Percentiles rank a stretch among this genome's conserved stretches.
Evolutionary conservation across 2,888 invertebrate genomes (phyloP).

Genomic region (Diachrysia chrysitis): DNA sequence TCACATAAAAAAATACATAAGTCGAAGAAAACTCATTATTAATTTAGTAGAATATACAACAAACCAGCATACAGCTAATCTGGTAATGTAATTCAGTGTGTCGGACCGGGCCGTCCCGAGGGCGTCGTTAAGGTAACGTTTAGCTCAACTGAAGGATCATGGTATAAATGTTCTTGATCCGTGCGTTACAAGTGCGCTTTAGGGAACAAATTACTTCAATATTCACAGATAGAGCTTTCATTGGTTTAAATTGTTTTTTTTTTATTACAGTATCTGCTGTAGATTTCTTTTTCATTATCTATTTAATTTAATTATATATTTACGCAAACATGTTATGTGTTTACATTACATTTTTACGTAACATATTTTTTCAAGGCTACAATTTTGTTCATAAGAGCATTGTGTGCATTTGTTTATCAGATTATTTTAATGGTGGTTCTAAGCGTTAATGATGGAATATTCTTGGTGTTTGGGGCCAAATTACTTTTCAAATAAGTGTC

Average conservation of each 20-base stretch:
- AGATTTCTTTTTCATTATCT: too few relatives aligned
- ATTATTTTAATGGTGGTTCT: too few relatives aligned
- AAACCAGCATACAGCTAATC: slow-evolving; percentile 17
- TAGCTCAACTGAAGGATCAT: slow-evolving; percentile 65
- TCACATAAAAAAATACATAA: not conserved
- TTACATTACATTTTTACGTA: too few relatives aligned
- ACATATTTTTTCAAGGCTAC: too few relatives aligned
- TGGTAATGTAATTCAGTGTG: slow-evolving; percentile 51
- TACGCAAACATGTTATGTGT: too few relatives aligned
- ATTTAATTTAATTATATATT: too few relatives aligned
- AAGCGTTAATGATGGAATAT: too few relatives aligned
- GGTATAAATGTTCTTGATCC: slow-evolving; percentile 63
- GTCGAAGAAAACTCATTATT: not conserved
- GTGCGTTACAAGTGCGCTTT: slow-evolving; percentile 47
- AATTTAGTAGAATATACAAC: slow-evolving; percentile 15
- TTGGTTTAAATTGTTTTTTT: not conserved
- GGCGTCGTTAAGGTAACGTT: slow-evolving; percentile 66
- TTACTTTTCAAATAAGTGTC: not conserved
- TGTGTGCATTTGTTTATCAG: too few relatives aligned
- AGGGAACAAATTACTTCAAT: slow-evolving; percentile 55
- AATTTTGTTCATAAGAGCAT: too few relatives aligned
- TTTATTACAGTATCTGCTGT: not conserved
- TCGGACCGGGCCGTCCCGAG: slow-evolving; percentile 58
- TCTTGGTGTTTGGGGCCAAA: too few relatives aligned
- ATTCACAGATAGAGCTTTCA: slow-evolving; percentile 26